Percentiles rank a stretch among this genome's conserved stretches.
Evolutionary conservation across 64 coral and sea anemone species (phyloP).

Genomic region (Cladopsammia gracilis): DNA sequence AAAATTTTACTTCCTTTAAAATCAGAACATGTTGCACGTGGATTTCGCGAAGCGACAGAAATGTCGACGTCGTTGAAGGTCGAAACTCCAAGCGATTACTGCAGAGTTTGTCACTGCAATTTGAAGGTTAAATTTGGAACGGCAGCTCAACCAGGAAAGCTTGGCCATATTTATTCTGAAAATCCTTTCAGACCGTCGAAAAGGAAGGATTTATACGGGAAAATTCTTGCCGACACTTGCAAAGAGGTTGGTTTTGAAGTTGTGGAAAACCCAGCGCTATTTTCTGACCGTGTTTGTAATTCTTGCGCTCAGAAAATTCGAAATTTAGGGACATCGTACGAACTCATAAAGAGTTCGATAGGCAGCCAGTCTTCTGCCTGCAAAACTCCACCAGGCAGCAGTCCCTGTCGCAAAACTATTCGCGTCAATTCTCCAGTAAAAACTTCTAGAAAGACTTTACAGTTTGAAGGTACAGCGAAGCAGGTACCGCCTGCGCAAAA

Average conservation of each 20-base stretch:
- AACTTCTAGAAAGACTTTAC: constrained; percentile 20
- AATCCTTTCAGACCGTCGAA: neutral
- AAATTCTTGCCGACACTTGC: neutral
- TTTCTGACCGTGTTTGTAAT: constrained; percentile 50
- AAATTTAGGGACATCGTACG: neutral
- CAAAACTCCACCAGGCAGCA: constrained; percentile 30
- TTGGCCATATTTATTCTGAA: neutral
- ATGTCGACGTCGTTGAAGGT: neutral
- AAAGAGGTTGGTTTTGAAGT: neutral
- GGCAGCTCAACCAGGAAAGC: neutral
- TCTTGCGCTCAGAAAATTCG: constrained; percentile 36
- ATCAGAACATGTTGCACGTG: neutral
- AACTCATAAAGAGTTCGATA: constrained; percentile 5
- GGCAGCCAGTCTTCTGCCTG: neutral
- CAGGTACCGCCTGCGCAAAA: neutral
- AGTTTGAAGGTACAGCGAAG: neutral
- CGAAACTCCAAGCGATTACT: neutral
- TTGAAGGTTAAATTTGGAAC: constrained; percentile 21
- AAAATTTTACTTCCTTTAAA: neutral
- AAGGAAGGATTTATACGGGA: neutral
- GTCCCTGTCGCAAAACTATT: constrained; percentile 47
- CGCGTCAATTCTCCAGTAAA: neutral
- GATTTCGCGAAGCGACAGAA: neutral
- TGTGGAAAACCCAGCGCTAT: neutral
- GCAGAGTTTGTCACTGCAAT: constrained; percentile 6